These are phyloP conservation scores for Tigriopus californicus DNA, from an alignment of 2,888 invertebrate species.

Conservation along the genomic window DNA sequence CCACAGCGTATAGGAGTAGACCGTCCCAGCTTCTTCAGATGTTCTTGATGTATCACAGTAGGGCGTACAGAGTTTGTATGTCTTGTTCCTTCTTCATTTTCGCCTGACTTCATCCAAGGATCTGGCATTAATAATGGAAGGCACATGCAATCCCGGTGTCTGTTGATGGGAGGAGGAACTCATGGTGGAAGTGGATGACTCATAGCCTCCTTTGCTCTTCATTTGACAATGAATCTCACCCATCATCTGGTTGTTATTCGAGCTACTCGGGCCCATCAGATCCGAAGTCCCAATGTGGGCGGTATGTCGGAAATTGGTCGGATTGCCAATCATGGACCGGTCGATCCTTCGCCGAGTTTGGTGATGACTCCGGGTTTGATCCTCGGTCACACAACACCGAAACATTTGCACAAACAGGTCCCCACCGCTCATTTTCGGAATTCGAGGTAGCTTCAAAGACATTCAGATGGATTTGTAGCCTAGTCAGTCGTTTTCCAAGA, in stretches of 20 bases:
- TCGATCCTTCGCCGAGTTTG: conserved; percentile 30
- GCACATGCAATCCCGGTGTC: neutral
- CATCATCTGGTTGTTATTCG: conserved; percentile 52
- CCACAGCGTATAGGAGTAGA: no score
- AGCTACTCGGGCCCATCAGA: conserved; percentile 36
- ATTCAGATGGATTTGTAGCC: no score
- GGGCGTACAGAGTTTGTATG: no score
- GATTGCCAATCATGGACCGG: conserved; percentile 84
- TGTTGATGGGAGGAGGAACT: neutral
- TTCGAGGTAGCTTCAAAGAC: no score
- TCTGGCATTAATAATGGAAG: neutral
- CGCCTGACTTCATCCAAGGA: neutral
- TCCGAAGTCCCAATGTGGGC: conserved; percentile 78
- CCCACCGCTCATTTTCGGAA: conserved; percentile 18
- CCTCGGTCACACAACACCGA: conserved; percentile 22
- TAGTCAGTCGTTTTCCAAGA: no score
- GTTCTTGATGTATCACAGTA: no score
- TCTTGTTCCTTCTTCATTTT: neutral
- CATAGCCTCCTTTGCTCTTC: conserved; percentile 89
- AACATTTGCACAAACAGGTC: conserved; percentile 22
- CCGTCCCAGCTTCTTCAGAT: no score
- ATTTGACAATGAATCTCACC: conserved; percentile 78
- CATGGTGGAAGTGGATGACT: conserved; percentile 24
- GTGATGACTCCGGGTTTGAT: conserved; percentile 4
- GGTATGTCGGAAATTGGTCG: conserved; percentile 88